phyloP scores from a whole-genome alignment of 2,797 vertebrate species.

The Meriones psammophilus region DNA sequence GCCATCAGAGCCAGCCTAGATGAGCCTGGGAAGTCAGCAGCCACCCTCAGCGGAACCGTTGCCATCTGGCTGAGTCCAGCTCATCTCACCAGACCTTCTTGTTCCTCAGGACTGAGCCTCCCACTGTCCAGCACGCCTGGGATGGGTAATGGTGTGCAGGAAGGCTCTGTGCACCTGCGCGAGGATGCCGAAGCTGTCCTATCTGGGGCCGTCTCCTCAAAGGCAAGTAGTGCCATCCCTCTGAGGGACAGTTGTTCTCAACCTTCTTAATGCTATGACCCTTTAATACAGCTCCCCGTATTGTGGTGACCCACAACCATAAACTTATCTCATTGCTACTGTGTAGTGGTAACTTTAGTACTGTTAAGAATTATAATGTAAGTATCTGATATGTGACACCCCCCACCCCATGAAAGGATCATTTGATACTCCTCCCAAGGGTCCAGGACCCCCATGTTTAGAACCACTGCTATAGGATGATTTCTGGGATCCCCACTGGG shows the following conservation, averaged over 20 bases:
- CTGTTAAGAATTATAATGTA: not conserved
- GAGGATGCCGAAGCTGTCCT: constrained; percentile 89
- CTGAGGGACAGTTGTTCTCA: not conserved
- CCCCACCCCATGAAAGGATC: not conserved
- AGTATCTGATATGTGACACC: not conserved
- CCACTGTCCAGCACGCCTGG: constrained; percentile 86
- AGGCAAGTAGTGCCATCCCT: constrained; percentile 87
- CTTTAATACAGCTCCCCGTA: not conserved
- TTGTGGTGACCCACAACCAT: not conserved
- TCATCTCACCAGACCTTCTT: not conserved
- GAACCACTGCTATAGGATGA: not conserved
- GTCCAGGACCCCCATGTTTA: not conserved
- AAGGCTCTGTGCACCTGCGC: constrained; percentile 88
- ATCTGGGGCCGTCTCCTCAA: constrained; percentile 88
- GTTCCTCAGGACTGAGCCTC: constrained; percentile 83
- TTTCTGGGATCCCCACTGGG: not conserved
- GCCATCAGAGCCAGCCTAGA: rapidly evolving
- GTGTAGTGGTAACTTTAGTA: no score
- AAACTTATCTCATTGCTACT: not conserved
- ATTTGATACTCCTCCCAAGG: not conserved
- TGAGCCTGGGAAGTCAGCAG: not conserved
- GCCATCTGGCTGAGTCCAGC: rapidly evolving
- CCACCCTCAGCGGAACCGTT: not conserved
- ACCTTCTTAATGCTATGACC: not conserved
- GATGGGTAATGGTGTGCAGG: constrained; percentile 96